Percentiles rank a stretch among this genome's conserved stretches.
These are phyloP conservation scores for Nasonia oneida DNA, from an alignment of 2,888 invertebrate genomes.

Conservation along the genomic window DNA sequence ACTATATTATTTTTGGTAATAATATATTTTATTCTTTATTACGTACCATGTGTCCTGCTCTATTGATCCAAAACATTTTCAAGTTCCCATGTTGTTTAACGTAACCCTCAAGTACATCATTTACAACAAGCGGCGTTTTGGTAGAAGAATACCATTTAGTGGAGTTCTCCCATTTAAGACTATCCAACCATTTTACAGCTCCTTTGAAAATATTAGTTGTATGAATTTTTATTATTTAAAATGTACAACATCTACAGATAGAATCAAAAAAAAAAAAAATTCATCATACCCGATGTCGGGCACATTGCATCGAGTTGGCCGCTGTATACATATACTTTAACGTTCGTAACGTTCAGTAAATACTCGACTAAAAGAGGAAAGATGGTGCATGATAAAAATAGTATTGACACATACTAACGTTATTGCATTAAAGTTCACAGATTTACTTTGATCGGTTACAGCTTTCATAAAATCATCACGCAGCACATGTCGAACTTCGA, in stretches of 20 bases:
- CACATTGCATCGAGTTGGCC: conserved; percentile 73
- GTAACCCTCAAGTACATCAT: conserved; percentile 86
- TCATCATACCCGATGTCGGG: conserved; percentile 67
- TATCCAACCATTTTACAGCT: background rate
- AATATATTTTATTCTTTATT: conserved; percentile 54
- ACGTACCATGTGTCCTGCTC: conserved; percentile 88
- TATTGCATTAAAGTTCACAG: background rate
- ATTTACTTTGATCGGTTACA: conserved; percentile 84
- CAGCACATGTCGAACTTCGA: background rate
- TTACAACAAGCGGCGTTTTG: background rate
- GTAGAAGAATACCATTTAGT: background rate
- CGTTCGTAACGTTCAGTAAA: conserved; percentile 69
- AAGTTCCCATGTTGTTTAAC: conserved; percentile 85
- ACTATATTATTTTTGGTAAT: background rate
- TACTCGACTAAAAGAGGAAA: conserved; percentile 69
- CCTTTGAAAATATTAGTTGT: background rate
- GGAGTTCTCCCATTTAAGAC: background rate
- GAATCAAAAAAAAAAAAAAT: no score
- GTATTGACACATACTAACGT: background rate
- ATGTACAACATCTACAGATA: no score
- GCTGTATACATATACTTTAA: conserved; percentile 72
- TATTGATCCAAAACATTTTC: conserved; percentile 88
- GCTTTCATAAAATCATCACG: conserved; percentile 89
- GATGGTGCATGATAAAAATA: no score
- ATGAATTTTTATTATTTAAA: no score